These are phyloP conservation scores for Bombus superbus DNA, from an alignment of 1,140 invertebrate species.

Conservation along the genomic window DNA sequence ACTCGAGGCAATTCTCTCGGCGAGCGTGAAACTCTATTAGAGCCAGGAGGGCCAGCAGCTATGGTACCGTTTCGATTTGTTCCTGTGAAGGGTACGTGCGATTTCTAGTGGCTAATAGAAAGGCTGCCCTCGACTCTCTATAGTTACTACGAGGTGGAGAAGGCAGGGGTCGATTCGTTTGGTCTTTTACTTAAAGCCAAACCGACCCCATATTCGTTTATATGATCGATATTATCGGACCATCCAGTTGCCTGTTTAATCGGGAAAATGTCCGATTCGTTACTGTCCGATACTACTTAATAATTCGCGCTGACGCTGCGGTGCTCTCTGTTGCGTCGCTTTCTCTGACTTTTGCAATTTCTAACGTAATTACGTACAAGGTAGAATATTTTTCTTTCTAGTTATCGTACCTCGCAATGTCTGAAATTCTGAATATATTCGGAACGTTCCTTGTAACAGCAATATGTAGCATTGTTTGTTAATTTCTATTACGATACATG, in stretches of 20 bases:
- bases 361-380: background rate
- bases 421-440: too few species aligned
- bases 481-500: too few species aligned
- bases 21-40: slow-evolving; percentile 68
- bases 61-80: slow-evolving; percentile 57
- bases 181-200: slow-evolving; percentile 60
- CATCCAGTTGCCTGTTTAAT: slow-evolving; percentile 20
- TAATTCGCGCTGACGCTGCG: background rate
- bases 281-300: slow-evolving; percentile 12
- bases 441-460: too few species aligned
- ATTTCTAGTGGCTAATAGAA: slow-evolving; percentile 65
- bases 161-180: slow-evolving; percentile 29
- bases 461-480: too few species aligned
- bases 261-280: slow-evolving; percentile 3
- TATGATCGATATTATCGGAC: slow-evolving; percentile 44
- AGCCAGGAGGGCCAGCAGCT: slow-evolving; percentile 14
- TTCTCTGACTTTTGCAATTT: background rate
- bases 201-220: slow-evolving; percentile 24
- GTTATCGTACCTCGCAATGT: too few species aligned
- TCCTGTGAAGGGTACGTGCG: slow-evolving; percentile 55
- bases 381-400: background rate
- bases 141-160: background rate
- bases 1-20: slow-evolving; percentile 50
- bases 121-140: slow-evolving; percentile 32
- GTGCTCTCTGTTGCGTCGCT: background rate